Evolutionary conservation across 2,113 vertebrate genomes (phyloP).

Genomic region (Paralichthys olivaceus): DNA sequence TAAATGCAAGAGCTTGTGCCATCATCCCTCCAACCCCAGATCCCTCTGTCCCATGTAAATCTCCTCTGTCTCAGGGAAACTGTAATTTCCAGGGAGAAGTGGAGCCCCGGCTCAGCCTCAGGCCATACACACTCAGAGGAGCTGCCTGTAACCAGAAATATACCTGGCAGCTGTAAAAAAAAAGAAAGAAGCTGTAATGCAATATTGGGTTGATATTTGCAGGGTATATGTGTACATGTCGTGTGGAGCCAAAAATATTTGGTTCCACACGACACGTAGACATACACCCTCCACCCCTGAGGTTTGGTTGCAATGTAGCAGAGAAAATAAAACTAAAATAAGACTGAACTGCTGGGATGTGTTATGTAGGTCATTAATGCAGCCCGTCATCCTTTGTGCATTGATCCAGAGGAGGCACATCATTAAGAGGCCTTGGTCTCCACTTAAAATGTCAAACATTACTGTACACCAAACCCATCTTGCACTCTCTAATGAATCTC

Average conservation of each 20-base stretch:
- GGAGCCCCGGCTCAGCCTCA: slow-evolving; percentile 61
- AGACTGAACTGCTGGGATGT: slow-evolving; percentile 24
- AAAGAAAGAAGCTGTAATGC: slow-evolving; percentile 11
- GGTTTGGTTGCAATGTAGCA: slow-evolving; percentile 15
- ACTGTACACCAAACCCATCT: slow-evolving; percentile 14
- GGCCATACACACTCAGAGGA: slow-evolving; percentile 69
- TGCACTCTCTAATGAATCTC: slow-evolving; percentile 12
- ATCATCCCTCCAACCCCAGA: slow-evolving; percentile 30
- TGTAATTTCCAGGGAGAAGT: slow-evolving; percentile 58
- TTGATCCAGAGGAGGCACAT: slow-evolving; percentile 53
- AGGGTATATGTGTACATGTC: no score
- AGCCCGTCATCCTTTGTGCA: slow-evolving; percentile 32
- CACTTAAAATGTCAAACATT: slow-evolving; percentile 39
- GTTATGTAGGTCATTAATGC: slow-evolving; percentile 47
- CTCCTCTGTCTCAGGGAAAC: slow-evolving; percentile 48
- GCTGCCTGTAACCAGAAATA: slow-evolving; percentile 64
- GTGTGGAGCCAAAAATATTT: slow-evolving; percentile 18
- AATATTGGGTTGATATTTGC: no score
- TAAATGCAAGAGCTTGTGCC: slow-evolving; percentile 7
- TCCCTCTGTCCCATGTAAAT: slow-evolving; percentile 38
- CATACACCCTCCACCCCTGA: not conserved
- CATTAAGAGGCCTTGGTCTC: slow-evolving; percentile 37
- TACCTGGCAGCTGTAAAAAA: slow-evolving; percentile 55
- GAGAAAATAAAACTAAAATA: slow-evolving; percentile 33
- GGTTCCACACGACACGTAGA: no score